A percentile compares a stretch with the other conserved stretches of the same genome.
Evolutionary conservation across 1,140 invertebrate genomes (phyloP).

Genomic region (Eubasilissa regina): DNA sequence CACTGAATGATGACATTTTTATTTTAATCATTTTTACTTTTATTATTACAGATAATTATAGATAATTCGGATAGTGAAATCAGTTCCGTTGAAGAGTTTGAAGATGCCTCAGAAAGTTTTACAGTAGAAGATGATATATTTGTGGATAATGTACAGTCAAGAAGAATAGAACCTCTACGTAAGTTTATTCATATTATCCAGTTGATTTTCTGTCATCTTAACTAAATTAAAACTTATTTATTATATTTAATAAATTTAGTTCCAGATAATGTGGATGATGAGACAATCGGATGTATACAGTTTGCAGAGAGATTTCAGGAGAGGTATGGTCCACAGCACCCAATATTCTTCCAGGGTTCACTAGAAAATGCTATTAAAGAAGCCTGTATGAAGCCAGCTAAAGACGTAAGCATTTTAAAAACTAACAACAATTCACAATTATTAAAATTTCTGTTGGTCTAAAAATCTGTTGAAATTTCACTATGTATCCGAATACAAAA

Average conservation of each 20-base stretch:
- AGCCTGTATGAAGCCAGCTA: conserved; percentile 88
- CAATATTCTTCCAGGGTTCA: conserved; percentile 92
- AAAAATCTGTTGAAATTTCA: too few relatives aligned
- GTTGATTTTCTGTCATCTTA: too few relatives aligned
- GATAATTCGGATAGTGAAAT: conserved; percentile 75
- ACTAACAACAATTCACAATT: too few relatives aligned
- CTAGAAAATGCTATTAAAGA: conserved; percentile 92
- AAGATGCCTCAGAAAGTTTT: conserved; percentile 86
- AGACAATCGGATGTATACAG: conserved; percentile 87
- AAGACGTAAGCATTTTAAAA: conserved; percentile 80
- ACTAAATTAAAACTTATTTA: not conserved
- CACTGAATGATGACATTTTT: not conserved
- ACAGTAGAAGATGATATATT: conserved; percentile 91
- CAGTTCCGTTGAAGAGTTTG: conserved; percentile 88
- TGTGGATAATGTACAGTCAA: conserved; percentile 81
- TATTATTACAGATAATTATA: conserved; percentile 68
- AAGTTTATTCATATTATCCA: conserved; percentile 61
- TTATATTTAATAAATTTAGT: conserved; percentile 74
- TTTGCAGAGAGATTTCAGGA: conserved; percentile 89
- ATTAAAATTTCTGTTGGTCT: too few relatives aligned
- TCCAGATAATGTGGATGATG: conserved; percentile 88
- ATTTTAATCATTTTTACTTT: conserved; percentile 41
- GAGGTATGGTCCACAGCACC: conserved; percentile 87
- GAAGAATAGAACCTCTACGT: conserved; percentile 85
- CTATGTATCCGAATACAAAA: too few relatives aligned